A percentile compares a stretch with the other conserved stretches of the same genome.
These are phyloP conservation scores for Brachionus rubens DNA, from an alignment of 1,140 invertebrate genomes.

Conservation along the genomic window DNA sequence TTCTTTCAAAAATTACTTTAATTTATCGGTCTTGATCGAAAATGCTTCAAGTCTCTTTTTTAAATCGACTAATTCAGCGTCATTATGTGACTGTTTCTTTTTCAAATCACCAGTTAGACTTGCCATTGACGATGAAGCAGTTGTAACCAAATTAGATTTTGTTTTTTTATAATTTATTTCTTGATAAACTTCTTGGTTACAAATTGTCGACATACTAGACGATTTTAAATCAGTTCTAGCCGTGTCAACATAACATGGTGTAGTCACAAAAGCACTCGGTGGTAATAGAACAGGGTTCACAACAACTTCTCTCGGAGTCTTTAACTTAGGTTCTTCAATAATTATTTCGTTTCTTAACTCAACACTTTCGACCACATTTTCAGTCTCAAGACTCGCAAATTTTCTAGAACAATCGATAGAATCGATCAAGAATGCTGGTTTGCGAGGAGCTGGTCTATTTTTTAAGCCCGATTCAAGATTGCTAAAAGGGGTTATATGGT, in stretches of 20 bases:
- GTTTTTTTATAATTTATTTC: background rate
- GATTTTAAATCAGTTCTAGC: slow-evolving; percentile 26
- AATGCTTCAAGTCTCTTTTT: slow-evolving; percentile 23
- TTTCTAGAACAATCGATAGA: slow-evolving; percentile 8
- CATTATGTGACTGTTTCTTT: background rate
- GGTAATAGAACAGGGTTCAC: slow-evolving; percentile 27
- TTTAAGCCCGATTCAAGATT: background rate
- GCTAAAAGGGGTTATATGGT: background rate
- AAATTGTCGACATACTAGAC: slow-evolving; percentile 7
- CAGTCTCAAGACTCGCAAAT: background rate
- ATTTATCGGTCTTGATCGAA: slow-evolving; percentile 26
- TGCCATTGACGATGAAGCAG: background rate
- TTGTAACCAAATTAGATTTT: background rate
- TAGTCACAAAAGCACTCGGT: slow-evolving; percentile 3
- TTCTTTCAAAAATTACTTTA: slow-evolving; percentile 11
- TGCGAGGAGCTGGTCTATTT: slow-evolving; percentile 14
- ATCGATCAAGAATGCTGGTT: slow-evolving; percentile 38
- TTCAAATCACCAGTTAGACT: background rate
- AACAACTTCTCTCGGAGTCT: background rate
- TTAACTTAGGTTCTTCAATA: background rate
- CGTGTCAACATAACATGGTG: background rate
- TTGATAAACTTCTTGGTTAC: background rate
- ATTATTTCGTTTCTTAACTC: slow-evolving; percentile 4
- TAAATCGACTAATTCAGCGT: slow-evolving; percentile 2
- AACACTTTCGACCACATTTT: slow-evolving; percentile 29